Base-by-base conservation (phyloP, 2,113 vertebrate species). In the Corythaixoides concolor region DNA sequence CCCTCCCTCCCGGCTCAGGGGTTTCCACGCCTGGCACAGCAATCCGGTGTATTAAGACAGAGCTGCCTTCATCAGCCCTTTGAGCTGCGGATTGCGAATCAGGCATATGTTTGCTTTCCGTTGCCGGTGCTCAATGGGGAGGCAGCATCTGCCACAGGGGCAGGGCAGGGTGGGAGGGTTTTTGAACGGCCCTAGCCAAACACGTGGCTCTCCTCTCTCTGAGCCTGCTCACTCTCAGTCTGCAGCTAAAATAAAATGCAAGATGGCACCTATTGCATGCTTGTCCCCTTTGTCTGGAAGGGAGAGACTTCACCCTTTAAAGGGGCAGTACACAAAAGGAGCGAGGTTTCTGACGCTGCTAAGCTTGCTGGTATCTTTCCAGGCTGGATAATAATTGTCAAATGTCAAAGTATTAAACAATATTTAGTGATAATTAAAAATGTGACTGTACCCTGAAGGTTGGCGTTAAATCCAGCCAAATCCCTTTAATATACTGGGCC, bases 241-340 rank as follows among this genome's bases (percentile, higher is more conserved):
- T n/a, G 92, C 75, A 56, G 75, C 75, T 62, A 14, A 69, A 97
- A 85, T 58, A 83, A 91, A 72, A 79, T 58, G 90, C 84, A 85
- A 92, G 95, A 85, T 62, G 89, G 92, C 88, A 94, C 47, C 21
- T 50, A 59, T 24, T 10, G 6, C 87, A 64, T 73, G 81, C 50
- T 23, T 52, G 67, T 62, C 87, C 89, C 63, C 78, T 95, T 95
- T 89, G 91, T 93, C 62, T 93, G 84, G 35, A n/a, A 95, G 77
- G 50, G 43, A 89, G 90, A 89, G 53, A 66, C 60, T 85, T 92
- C 77, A 12, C 27, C 22, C 73, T 87, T 96, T 95, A 97, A 97
- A 97, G 84, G 74, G 86, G 53, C 87, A 85, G 93, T 18, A 16
- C 8, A 10, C 62, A 82, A 70, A 87, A 82, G 35, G 53, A 58